Base-by-base conservation (phyloP, 2,888 invertebrate genomes). In the Heliconius aoede region DNA sequence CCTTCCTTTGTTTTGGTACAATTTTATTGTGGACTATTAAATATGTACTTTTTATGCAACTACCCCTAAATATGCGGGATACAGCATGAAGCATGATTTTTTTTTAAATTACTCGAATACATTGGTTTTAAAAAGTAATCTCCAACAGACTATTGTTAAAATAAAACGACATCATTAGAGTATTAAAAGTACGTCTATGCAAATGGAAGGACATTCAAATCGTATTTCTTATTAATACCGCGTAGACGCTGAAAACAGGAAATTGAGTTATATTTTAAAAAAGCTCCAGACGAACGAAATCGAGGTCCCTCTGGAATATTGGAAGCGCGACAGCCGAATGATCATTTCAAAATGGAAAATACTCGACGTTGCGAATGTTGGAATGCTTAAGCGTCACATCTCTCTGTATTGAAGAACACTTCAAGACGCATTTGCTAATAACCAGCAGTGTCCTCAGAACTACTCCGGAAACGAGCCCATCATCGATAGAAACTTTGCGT, bases 281-380 rank as follows among this genome's bases (percentile, higher is more conserved):
- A 79, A 1, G 55, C 55, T 64, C 32, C 62, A 40, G 74, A 69
- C 74, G 74, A 69, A 69, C 69, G 74, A 75, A 28, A 26, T 72
- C 69, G 69, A 75, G 69, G 69, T 75, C 74, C 74, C 73, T 78
- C 32, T 64, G 55, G 72, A 74, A 78, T 79, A 78, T 79, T 79
- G 73, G 71, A 73, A 84, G 83, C 77, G 79, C 72, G 76, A 75
- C 81, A 82, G 81, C 80, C 81, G 84, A 85, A 87, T 87, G 88
- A 88, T 89, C 84, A 88, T 89, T 89, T 85, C 80, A 85, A 89
- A 91, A 89, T 91, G 89, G 87, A 88, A 91, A 91, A 90, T 91
- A 89, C 89, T 87, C 77, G 82, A 81, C 84, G 83, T 72, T 72
- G 60, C 72, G 80, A 83, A 84, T 84, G 85, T 86, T 82, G 85